Evolutionary conservation across 2,888 invertebrate genomes (phyloP), one percentile per base, ranked within the genome.

Genomic region (Fragum fragum): DNA sequence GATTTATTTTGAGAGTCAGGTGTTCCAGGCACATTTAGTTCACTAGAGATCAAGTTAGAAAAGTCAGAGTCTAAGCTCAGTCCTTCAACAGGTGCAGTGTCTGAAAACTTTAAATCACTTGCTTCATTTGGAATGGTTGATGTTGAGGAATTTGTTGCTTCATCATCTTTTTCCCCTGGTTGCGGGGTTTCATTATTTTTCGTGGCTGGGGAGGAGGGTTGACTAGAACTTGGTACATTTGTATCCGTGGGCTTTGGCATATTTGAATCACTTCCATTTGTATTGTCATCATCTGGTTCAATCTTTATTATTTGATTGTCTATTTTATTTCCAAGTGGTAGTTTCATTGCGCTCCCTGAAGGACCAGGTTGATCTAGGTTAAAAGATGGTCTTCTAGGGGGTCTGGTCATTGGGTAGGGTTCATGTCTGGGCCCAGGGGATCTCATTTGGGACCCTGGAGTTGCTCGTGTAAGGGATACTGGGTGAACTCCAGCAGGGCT

Each of bases 1-100:
- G n/a, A 21, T 55, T 32, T 23, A n/a, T 32, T 21, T 16, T 11
- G 26, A 2, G 53, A 53, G 9, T 26, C 47, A 9, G 42, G 14
- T 26, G 59, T 7, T 18, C 14, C 26, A 1, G 71, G 23, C 21
- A 28, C 26, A 36, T 61, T 61, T 9, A 28, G 21, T 59, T 57
- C 59, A 59, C 36, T 26, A 61, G 70, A 70, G 26, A 73, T 73
- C 23, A 83, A 53, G n/a, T 71, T 73, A 28, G 83, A 79, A 39
- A 76, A 52, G 55, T 79, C 83, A 0, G 83, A 83, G 59, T 73
- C 83, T 21, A 79, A 63, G 63, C 79, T 76, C 26, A 83, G 76
- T 59, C 79, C 79, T 73, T 76, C 79, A 21, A 73, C 55, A 21
- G 79, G 79, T 3, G 23, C 55, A 11, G 69, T 59, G 21, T 77